Conservation (phyloP, 53 echinoderm and acorn worm species). For the Holothuria scabra region DNA sequence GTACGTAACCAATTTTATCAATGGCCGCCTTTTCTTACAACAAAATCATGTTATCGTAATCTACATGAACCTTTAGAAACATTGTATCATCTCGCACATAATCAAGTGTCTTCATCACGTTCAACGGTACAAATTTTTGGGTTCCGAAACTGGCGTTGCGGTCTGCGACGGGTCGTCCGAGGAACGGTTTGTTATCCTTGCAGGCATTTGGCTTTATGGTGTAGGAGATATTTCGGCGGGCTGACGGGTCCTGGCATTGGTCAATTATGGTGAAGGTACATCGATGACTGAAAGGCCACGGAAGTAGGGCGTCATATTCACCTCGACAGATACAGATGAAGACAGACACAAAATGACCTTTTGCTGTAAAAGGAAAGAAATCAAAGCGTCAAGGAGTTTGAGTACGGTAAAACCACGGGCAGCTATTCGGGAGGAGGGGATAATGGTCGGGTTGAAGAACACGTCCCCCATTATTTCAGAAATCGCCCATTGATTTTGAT, state of each 20-base stretch:
- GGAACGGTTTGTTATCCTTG: slow-evolving; percentile 98
- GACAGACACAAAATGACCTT: slow-evolving; percentile 96
- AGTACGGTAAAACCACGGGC: too few species aligned
- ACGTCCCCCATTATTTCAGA: too few species aligned
- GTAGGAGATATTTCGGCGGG: slow-evolving; percentile 94
- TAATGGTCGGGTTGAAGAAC: too few species aligned
- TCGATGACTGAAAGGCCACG: slow-evolving; percentile 95
- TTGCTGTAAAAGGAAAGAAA: slow-evolving; percentile 60
- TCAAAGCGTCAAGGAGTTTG: too few species aligned
- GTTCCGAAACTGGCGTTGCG: slow-evolving; percentile 99
- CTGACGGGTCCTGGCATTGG: slow-evolving; percentile 96
- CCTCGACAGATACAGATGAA: slow-evolving; percentile 92
- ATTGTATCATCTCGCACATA: slow-evolving; percentile 96
- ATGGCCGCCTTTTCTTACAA: slow-evolving; percentile 31
- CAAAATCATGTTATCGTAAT: slow-evolving; percentile 94
- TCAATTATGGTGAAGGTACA: slow-evolving; percentile 96
- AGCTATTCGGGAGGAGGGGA: too few species aligned
- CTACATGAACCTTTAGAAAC: slow-evolving; percentile 96
- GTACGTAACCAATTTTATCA: too few species aligned
- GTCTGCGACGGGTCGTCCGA: slow-evolving; percentile 89
- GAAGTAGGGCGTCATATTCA: slow-evolving; percentile 94
- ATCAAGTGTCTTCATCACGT: slow-evolving; percentile 91
- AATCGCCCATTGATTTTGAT: too few species aligned
- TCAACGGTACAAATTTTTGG: slow-evolving; percentile 94
- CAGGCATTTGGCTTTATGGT: slow-evolving; percentile 92